Evolutionary conservation across 1,140 invertebrate genomes (phyloP).

Genomic region (Drosophila pandora): DNA sequence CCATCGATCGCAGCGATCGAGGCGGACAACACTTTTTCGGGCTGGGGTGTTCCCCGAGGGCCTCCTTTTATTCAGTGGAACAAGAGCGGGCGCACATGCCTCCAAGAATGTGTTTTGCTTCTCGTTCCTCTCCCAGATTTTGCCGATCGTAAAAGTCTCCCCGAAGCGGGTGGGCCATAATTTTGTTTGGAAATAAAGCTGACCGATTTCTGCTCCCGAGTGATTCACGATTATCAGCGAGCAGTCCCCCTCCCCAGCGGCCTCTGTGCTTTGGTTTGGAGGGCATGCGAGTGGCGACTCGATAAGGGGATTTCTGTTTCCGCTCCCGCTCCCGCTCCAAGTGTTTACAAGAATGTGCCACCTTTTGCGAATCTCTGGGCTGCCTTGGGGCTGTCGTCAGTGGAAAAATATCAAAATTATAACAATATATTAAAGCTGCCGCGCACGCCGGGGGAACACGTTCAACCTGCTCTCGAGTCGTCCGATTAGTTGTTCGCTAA

Average conservation of each 20-base stretch:
- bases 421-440: constrained; percentile 7
- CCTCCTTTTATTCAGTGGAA: neutral
- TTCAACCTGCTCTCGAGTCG: constrained; percentile 59
- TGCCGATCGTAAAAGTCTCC: constrained; percentile 12
- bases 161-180: neutral
- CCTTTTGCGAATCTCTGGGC: constrained; percentile 4
- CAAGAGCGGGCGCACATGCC: neutral
- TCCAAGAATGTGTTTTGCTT: neutral
- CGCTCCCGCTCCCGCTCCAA: constrained; percentile 6
- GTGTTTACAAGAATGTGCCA: constrained; percentile 26
- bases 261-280: neutral
- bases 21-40: too few species aligned
- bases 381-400: neutral
- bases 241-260: neutral
- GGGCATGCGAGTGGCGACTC: constrained; percentile 16
- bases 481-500: constrained; percentile 38
- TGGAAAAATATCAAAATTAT: constrained; percentile 33
- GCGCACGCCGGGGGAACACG: constrained; percentile 35
- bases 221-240: constrained; percentile 17
- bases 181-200: constrained; percentile 10
- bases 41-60: neutral
- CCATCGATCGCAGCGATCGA: neutral
- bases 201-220: neutral
- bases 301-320: neutral
- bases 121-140: neutral